Conservation (phyloP, 2,888 invertebrate species). For the Harmothoe impar region DNA sequence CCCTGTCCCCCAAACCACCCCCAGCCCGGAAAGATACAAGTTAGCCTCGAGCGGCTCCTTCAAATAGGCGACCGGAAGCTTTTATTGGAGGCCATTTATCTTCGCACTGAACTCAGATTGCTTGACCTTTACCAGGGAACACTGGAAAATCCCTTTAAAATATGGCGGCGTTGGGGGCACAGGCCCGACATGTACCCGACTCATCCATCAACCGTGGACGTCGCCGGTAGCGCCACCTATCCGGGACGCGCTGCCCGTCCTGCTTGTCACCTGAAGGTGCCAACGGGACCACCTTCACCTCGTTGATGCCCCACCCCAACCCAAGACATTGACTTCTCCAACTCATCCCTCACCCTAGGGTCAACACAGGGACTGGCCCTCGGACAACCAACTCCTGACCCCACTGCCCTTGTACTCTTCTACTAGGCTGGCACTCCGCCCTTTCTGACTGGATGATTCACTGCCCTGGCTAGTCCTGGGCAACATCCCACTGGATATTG, state of each 20-base stretch:
- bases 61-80: neutral
- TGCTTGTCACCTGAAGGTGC: neutral
- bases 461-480: too few relatives aligned
- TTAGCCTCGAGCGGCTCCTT: too few relatives aligned
- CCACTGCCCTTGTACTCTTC: too few relatives aligned
- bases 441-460: too few relatives aligned
- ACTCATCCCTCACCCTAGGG: too few relatives aligned
- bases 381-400: too few relatives aligned
- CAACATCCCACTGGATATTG: too few relatives aligned
- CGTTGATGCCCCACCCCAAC: neutral
- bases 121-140: slow-evolving; percentile 28
- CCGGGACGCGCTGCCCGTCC: neutral
- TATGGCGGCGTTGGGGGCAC: neutral
- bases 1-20: too few relatives aligned
- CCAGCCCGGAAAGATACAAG: too few relatives aligned
- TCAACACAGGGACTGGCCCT: too few relatives aligned
- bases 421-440: too few relatives aligned
- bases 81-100: slow-evolving; percentile 43
- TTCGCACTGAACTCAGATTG: neutral
- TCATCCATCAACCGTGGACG: neutral
- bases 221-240: neutral
- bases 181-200: neutral
- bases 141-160: slow-evolving; percentile 51
- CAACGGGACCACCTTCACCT: neutral
- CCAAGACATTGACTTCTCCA: neutral